Evolutionary conservation across 2,797 vertebrate species (phyloP), one percentile per base, ranked within the genome.

Genomic region (Anguilla obscura): DNA sequence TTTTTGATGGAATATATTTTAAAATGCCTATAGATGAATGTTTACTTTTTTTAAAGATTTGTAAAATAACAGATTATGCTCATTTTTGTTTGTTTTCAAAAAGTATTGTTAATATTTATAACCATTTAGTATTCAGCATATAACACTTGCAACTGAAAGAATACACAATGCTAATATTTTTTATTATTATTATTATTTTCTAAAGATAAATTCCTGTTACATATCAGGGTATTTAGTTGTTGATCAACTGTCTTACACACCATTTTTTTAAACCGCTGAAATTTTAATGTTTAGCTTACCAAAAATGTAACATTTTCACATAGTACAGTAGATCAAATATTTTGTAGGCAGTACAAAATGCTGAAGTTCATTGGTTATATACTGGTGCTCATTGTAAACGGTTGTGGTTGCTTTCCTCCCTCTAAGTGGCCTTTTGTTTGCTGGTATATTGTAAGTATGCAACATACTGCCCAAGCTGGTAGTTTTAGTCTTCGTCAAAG

Each of bases 371-470:
- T 50, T 24, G 16, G 63, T 86, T 74, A 30, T 18, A 86, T n/a
- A 30, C 85, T 50, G 66, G 85, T 71, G 36, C 45, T 69, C 63
- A 74, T 27, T 24, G 74, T 63, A 24, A 63, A 50, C 45, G 27
- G 24, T 71, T 18, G 24, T 48, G 63, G 69, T 48, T 74, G 40
- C 50, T 30, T 50, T 86, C 66, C 52, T 74, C 74, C 52, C 71
- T 95, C 94, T 92, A 97, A 96, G 96, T 97, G 95, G 96, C 96
- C 96, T 96, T 96, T 93, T 96, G 93, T 94, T 95, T 94, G 94
- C 92, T 93, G 92, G 93, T 94, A 89, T 94, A 93, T 95, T 93
- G 92, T 90, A 90, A 85, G 90, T 94, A 95, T 96, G 74, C 94
- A 95, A 96, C 95, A 96, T 95, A 95, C 95, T 96, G 94, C 95